Percentiles rank a stretch among this genome's conserved stretches.
Evolutionary conservation across 1,140 invertebrate species (phyloP).

Genomic region (Acromyrmex charruanus): DNA sequence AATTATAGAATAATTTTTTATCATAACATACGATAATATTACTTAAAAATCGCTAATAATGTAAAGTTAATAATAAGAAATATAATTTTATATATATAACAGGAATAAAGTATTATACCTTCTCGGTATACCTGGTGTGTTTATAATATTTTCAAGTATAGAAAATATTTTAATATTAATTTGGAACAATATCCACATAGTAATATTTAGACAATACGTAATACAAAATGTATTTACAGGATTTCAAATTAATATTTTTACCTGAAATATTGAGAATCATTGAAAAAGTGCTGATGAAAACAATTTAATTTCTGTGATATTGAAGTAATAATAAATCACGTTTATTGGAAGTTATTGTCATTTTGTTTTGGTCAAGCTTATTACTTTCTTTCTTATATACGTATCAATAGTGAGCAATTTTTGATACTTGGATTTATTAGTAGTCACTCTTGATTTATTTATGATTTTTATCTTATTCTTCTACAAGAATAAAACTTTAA

Average conservation of each 20-base stretch:
- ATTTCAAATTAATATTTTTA: not conserved
- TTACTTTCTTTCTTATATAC: not conserved
- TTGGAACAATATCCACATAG: not conserved
- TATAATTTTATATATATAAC: not conserved
- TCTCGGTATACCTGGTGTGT: not conserved
- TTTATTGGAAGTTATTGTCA: too few species aligned
- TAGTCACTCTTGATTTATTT: not conserved
- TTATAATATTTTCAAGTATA: not conserved
- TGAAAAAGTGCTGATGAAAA: not conserved
- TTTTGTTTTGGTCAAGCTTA: too few species aligned
- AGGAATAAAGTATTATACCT: not conserved
- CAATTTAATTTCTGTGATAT: not conserved
- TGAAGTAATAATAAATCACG: too few species aligned
- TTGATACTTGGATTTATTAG: too few species aligned
- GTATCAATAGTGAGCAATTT: too few species aligned
- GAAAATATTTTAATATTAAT: not conserved
- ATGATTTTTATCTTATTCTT: not conserved
- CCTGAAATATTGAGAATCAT: not conserved
- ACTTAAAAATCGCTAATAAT: not conserved
- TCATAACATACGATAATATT: not conserved
- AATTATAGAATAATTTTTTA: conserved; percentile 21
- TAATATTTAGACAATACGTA: not conserved
- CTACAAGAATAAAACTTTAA: not conserved
- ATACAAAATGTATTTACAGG: not conserved
- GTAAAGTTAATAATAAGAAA: not conserved